These are phyloP conservation scores for Heliconius himera DNA, from an alignment of 1,140 invertebrate species.

Conservation along the genomic window DNA sequence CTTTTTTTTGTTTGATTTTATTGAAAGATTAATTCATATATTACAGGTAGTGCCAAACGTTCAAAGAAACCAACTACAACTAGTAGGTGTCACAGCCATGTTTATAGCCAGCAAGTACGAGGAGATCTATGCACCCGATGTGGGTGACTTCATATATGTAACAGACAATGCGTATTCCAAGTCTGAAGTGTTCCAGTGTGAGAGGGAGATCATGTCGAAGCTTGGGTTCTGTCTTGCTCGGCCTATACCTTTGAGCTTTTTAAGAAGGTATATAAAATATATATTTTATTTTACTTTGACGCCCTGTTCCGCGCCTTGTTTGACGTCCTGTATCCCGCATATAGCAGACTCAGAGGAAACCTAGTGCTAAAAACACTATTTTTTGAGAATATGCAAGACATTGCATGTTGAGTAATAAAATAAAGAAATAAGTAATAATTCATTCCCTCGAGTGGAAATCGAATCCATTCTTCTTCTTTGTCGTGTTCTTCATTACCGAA, in stretches of 20 bases:
- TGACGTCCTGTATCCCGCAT: no score
- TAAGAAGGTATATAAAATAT: conserved; percentile 84
- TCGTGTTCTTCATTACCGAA: no score
- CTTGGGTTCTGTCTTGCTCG: conserved; percentile 92
- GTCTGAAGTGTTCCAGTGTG: conserved; percentile 92
- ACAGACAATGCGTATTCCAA: conserved; percentile 94
- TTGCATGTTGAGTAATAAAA: no score
- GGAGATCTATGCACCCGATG: conserved; percentile 95
- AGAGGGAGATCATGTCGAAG: conserved; percentile 88
- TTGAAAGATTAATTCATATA: not conserved
- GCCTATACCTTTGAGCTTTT: conserved; percentile 93
- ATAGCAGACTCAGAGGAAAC: no score
- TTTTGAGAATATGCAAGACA: no score
- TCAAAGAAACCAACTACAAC: conserved; percentile 88
- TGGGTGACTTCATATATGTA: conserved; percentile 95
- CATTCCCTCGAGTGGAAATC: no score
- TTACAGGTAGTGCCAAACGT: conserved; percentile 76
- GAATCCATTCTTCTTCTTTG: no score
- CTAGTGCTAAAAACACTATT: no score
- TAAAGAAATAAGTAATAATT: no score
- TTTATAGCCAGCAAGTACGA: conserved; percentile 97
- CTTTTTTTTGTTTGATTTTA: not conserved
- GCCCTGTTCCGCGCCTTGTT: no score
- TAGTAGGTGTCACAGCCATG: conserved; percentile 95
- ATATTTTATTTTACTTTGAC: no score